phyloP scores from a whole-genome alignment of 2,888 invertebrate species.

The Cactoblastis cactorum region DNA sequence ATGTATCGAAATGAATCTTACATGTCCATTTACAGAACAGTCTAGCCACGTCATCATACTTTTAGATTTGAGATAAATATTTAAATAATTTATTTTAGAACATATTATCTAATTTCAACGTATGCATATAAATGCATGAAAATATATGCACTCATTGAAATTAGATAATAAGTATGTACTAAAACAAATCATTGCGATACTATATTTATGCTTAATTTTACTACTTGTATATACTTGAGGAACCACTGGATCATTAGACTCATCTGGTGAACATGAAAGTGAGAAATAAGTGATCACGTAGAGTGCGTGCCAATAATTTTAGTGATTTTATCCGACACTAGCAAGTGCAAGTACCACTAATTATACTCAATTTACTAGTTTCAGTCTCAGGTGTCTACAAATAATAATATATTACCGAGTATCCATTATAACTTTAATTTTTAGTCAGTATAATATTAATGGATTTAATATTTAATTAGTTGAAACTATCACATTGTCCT shows the following conservation, averaged over 20 bases:
- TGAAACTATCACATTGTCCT: too few species aligned
- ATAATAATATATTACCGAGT: slow-evolving; percentile 2
- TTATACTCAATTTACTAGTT: neutral
- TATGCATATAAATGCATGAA: too few species aligned
- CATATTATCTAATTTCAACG: too few species aligned
- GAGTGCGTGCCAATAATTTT: slow-evolving; percentile 6
- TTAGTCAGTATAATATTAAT: neutral
- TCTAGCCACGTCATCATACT: too few species aligned
- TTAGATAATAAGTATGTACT: neutral
- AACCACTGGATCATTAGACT: neutral
- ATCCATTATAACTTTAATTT: neutral
- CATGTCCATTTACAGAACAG: too few species aligned
- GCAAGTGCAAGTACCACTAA: neutral
- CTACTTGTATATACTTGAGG: neutral
- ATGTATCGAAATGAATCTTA: too few species aligned
- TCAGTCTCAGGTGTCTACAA: neutral
- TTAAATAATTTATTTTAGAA: too few species aligned
- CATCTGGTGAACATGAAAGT: slow-evolving; percentile 1
- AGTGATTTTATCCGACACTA: neutral
- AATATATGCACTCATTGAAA: too few species aligned
- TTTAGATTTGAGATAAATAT: too few species aligned
- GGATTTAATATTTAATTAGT: too few species aligned
- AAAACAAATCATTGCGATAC: neutral
- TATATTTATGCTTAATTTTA: too few species aligned
- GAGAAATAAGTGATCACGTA: slow-evolving; percentile 8